Conservation (phyloP, 1,140 invertebrate genomes). For the Drosophila auraria region DNA sequence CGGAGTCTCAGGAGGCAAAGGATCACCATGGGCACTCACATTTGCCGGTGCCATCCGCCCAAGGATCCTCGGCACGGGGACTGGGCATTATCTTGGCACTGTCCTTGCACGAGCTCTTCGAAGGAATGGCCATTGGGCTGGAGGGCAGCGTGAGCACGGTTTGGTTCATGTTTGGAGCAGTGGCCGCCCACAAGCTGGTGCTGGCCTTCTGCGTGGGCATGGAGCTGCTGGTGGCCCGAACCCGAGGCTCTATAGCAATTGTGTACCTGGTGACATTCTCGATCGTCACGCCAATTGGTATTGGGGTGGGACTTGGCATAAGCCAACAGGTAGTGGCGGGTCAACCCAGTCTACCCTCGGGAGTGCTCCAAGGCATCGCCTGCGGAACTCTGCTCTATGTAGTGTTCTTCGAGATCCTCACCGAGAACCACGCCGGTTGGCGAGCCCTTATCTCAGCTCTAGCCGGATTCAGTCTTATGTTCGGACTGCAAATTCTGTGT, state of each 20-base stretch:
- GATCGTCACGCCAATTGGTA: conserved; percentile 92
- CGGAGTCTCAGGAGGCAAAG: conserved; percentile 57
- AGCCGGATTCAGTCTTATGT: conserved; percentile 92
- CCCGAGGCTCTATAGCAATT: conserved; percentile 87
- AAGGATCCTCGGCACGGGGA: conserved; percentile 88
- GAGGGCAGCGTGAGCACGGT: conserved; percentile 89
- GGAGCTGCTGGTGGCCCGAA: conserved; percentile 90
- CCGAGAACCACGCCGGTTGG: conserved; percentile 90
- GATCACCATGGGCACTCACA: conserved; percentile 85
- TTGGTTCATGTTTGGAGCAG: conserved; percentile 93
- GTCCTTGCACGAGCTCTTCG: conserved; percentile 96
- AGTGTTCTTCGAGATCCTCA: conserved; percentile 95
- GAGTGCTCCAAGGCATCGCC: conserved; percentile 93
- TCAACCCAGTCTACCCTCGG: conserved; percentile 87
- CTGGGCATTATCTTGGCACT: conserved; percentile 93
- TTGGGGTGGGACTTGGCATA: conserved; percentile 89
- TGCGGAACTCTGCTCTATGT: conserved; percentile 95
- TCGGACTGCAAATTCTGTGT: conserved; percentile 91
- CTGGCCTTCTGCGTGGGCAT: conserved; percentile 95
- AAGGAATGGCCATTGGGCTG: conserved; percentile 95
- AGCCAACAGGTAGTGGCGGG: conserved; percentile 87
- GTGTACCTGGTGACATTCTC: conserved; percentile 92
- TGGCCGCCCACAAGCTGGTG: conserved; percentile 95
- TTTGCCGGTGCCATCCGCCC: conserved; percentile 78
- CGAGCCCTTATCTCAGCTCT: conserved; percentile 89